These are phyloP conservation scores for Palythoa caribaeorum DNA, from an alignment of 92 coral and sea anemone genomes.

Conservation along the genomic window DNA sequence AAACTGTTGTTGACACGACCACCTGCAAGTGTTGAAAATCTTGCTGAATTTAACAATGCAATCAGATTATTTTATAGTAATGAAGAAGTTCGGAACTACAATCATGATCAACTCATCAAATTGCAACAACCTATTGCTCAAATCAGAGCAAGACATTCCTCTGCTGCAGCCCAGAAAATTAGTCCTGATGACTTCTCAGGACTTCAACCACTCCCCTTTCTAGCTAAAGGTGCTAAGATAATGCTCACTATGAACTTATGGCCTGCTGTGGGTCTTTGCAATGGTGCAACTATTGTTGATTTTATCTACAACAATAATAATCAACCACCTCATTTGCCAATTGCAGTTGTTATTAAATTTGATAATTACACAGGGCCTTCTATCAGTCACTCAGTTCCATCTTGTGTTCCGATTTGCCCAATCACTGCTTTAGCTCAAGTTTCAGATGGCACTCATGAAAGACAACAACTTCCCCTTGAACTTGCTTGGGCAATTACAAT, in stretches of 20 bases:
- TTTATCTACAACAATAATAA: conserved; percentile 63
- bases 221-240: conserved; percentile 63
- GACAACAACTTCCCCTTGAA: conserved; percentile 71
- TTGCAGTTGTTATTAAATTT: conserved; percentile 38
- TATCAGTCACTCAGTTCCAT: conserved; percentile 62
- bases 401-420: conserved; percentile 71
- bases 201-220: conserved; percentile 70
- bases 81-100: conserved; percentile 67
- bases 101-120: conserved; percentile 57
- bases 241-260: conserved; percentile 37
- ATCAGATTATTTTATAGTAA: conserved; percentile 72
- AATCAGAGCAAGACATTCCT: conserved; percentile 68
- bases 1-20: conserved; percentile 32
- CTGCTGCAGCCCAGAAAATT: conserved; percentile 57
- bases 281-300: conserved; percentile 11
- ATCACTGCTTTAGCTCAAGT: conserved; percentile 56
- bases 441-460: conserved; percentile 64
- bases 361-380: conserved; percentile 73
- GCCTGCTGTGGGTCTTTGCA: conserved; percentile 24
- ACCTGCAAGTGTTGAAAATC: conserved; percentile 53
- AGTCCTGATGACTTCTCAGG: conserved; percentile 72
- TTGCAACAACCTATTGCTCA: conserved; percentile 60
- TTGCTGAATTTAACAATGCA: conserved; percentile 61
- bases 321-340: conserved; percentile 74
- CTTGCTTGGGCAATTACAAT: conserved; percentile 73